Evolutionary conservation across 2,797 vertebrate genomes (phyloP).

Genomic region (Melanogrammus aeglefinus): DNA sequence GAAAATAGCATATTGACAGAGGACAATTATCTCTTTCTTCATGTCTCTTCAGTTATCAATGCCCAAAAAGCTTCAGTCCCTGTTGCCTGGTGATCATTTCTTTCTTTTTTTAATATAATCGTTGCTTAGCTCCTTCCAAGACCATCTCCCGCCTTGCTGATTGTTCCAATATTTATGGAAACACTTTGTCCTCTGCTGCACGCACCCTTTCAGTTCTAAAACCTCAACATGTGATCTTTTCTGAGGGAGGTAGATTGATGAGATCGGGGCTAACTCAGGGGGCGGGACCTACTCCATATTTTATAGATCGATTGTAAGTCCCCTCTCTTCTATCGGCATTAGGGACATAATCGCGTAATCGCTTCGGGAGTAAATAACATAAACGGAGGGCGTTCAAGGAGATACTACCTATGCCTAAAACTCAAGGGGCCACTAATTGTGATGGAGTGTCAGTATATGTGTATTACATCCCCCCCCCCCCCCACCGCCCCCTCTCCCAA

Average conservation of each 20-base stretch:
- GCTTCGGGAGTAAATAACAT: background rate
- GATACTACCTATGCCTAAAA: background rate
- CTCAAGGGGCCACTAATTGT: background rate
- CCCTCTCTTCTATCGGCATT: background rate
- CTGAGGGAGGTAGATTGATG: background rate
- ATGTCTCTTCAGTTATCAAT: background rate
- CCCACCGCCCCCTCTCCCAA: too few species aligned
- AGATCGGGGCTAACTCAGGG: background rate
- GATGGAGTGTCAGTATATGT: conserved; percentile 24
- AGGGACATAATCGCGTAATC: background rate
- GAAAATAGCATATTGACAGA: background rate
- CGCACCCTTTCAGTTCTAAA: background rate
- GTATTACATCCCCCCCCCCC: conserved; percentile 24
- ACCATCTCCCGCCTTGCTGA: background rate
- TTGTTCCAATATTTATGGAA: background rate
- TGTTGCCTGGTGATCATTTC: background rate
- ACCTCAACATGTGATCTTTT: background rate
- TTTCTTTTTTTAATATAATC: background rate
- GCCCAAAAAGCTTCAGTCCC: background rate
- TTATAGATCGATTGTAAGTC: background rate
- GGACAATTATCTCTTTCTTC: background rate
- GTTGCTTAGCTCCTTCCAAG: background rate
- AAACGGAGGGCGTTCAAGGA: background rate
- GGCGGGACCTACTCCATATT: background rate
- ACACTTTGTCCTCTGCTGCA: background rate